These are phyloP conservation scores for Gadopsis bispinosus DNA, from an alignment of 2,797 vertebrate species.

Conservation along the genomic window DNA sequence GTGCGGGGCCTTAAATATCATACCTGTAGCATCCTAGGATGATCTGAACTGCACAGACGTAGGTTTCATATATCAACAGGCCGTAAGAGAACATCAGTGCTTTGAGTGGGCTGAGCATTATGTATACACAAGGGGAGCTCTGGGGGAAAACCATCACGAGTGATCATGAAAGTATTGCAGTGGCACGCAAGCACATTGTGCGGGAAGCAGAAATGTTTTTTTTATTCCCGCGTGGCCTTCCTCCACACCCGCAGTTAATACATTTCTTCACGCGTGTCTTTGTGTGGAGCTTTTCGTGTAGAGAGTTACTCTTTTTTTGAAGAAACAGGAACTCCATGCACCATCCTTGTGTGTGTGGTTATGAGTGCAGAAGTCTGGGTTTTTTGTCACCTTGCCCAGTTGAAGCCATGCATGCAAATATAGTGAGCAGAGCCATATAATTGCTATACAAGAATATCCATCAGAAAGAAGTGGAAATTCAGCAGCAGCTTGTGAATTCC, in stretches of 20 bases:
- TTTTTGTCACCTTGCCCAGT: conserved; percentile 44
- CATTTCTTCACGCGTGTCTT: conserved; percentile 3
- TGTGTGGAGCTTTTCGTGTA: conserved; percentile 2
- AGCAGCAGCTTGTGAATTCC: conserved; percentile 40
- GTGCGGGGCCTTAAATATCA: conserved; percentile 1
- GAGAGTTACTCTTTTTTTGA: conserved; percentile 18
- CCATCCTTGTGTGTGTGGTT: conserved; percentile 19
- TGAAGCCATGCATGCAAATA: conserved; percentile 37
- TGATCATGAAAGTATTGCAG: conserved; percentile 29
- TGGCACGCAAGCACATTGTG: conserved; percentile 22
- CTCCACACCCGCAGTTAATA: not conserved
- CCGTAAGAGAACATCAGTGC: conserved; percentile 2
- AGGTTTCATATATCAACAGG: not conserved
- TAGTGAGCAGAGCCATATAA: conserved; percentile 17
- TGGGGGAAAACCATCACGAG: not conserved
- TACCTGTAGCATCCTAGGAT: not conserved
- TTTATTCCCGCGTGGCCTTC: conserved; percentile 25
- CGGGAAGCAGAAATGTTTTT: conserved; percentile 45
- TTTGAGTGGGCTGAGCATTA: conserved; percentile 9
- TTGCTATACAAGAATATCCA: conserved; percentile 32
- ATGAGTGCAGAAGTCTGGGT: conserved; percentile 4
- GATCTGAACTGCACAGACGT: not conserved
- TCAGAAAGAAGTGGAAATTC: conserved; percentile 45
- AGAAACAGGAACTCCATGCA: conserved; percentile 39
- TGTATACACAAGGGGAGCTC: conserved; percentile 2